Conservation (phyloP, 2,113 vertebrate genomes). For the Nerophis lumbriciformis region DNA sequence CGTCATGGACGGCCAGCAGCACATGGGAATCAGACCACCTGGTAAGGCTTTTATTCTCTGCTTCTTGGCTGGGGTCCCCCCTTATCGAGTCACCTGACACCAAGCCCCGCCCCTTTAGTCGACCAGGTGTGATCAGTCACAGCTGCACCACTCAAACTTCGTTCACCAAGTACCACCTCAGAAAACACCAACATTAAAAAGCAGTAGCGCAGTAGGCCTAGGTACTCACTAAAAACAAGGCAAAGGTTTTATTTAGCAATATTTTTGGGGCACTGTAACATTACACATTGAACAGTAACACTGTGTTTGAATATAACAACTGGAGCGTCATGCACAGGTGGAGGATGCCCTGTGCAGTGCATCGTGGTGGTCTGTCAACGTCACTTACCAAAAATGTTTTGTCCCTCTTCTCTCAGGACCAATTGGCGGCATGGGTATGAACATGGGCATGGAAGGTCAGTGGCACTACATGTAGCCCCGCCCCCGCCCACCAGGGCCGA, state of each 20-base stretch:
- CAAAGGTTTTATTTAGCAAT: too few relatives aligned
- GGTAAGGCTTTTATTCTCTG: slow-evolving; percentile 76
- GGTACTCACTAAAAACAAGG: too few relatives aligned
- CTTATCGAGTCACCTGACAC: neutral
- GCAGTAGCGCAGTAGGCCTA: too few relatives aligned
- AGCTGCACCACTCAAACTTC: slow-evolving; percentile 30
- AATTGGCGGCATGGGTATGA: slow-evolving; percentile 99
- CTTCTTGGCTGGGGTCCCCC: slow-evolving; percentile 7
- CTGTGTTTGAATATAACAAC: too few relatives aligned
- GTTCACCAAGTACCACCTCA: slow-evolving; percentile 21
- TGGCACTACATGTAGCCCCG: slow-evolving; percentile 99
- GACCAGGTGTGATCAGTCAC: slow-evolving; percentile 65
- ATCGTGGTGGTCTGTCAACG: too few relatives aligned
- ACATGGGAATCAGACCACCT: slow-evolving; percentile 99
- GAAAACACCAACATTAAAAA: too few relatives aligned
- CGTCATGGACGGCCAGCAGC: slow-evolving; percentile 99
- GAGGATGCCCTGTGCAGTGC: too few relatives aligned
- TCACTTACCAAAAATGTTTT: too few relatives aligned
- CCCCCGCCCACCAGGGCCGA: slow-evolving; percentile 71
- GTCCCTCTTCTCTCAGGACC: slow-evolving; percentile 76
- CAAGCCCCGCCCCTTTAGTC: slow-evolving; percentile 2
- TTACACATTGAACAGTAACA: too few relatives aligned
- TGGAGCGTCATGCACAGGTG: too few relatives aligned
- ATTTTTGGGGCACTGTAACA: too few relatives aligned
- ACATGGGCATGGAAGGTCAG: slow-evolving; percentile 99